phyloP scores from a whole-genome alignment of 2,888 invertebrate genomes.

The Muschampia plurimacula region DNA sequence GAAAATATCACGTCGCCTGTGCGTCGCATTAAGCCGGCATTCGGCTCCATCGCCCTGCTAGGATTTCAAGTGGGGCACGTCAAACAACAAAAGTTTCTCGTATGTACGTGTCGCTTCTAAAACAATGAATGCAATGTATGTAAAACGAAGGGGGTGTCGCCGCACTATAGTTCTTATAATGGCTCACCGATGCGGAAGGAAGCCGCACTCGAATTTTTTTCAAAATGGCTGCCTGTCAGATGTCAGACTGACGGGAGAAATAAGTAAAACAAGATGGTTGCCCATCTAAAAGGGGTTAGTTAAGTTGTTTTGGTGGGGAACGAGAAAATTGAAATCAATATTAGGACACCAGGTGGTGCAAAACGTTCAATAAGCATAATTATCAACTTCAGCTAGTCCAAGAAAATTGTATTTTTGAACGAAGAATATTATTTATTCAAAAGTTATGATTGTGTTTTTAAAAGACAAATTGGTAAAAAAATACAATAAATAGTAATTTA shows the following conservation, averaged over 20 bases:
- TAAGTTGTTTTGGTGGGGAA: slow-evolving; percentile 47
- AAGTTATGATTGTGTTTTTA: too few species aligned
- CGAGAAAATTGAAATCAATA: slow-evolving; percentile 36
- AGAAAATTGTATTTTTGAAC: background rate
- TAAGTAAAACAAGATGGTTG: slow-evolving; percentile 78
- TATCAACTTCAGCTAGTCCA: background rate
- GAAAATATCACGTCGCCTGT: too few species aligned
- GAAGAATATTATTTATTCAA: too few species aligned
- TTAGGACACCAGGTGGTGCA: slow-evolving; percentile 19
- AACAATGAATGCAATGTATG: slow-evolving; percentile 84
- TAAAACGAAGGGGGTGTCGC: slow-evolving; percentile 81
- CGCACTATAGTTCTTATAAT: slow-evolving; percentile 79
- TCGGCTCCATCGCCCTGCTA: slow-evolving; percentile 47
- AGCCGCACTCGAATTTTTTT: slow-evolving; percentile 83
- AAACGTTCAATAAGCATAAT: background rate
- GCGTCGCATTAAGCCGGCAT: too few species aligned
- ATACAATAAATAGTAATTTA: too few species aligned
- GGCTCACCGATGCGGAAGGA: slow-evolving; percentile 82
- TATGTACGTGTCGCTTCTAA: slow-evolving; percentile 73
- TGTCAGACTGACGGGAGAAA: slow-evolving; percentile 73
- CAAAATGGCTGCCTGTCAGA: slow-evolving; percentile 83
- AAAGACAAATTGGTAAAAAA: too few species aligned
- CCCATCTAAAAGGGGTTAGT: slow-evolving; percentile 61
- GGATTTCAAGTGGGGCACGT: slow-evolving; percentile 63
- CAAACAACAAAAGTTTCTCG: slow-evolving; percentile 77